A percentile compares a stretch with the other conserved stretches of the same genome.
These are phyloP conservation scores for Saccopteryx leptura DNA, from an alignment of 2,113 vertebrate species.

Conservation along the genomic window DNA sequence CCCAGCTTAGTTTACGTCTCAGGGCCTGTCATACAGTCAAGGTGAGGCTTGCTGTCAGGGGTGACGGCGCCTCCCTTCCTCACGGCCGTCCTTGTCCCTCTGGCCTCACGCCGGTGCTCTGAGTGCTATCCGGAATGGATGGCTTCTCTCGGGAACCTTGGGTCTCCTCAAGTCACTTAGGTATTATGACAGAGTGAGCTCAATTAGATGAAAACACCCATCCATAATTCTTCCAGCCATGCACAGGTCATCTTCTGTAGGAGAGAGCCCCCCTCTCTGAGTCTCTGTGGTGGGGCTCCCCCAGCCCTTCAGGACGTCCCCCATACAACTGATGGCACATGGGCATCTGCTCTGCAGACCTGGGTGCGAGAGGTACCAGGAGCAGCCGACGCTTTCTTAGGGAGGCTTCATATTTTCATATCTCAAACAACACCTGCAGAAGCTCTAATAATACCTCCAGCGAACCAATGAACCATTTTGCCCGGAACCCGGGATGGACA, in stretches of 20 bases:
- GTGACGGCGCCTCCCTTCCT: rapidly evolving
- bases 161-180: not conserved
- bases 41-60: rapidly evolving
- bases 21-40: rapidly evolving
- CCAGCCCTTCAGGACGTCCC: too few species aligned
- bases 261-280: too few species aligned
- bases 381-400: not conserved
- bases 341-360: too few species aligned
- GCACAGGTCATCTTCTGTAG: not conserved
- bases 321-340: rapidly evolving
- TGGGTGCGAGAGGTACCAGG: too few species aligned
- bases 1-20: too few species aligned
- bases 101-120: too few species aligned
- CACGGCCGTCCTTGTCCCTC: rapidly evolving
- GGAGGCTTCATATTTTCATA: not conserved
- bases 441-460: not conserved
- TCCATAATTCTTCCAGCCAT: not conserved
- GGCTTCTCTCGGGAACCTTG: not conserved
- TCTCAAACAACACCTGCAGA: not conserved
- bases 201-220: not conserved
- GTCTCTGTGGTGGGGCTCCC: not conserved
- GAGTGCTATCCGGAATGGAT: not conserved
- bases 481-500: not conserved
- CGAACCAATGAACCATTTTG: not conserved
- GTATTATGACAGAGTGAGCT: not conserved